Percentiles rank a stretch among this genome's conserved stretches.
Evolutionary conservation across 2,888 invertebrate species (phyloP).

Genomic region (Acrobasis suavella): DNA sequence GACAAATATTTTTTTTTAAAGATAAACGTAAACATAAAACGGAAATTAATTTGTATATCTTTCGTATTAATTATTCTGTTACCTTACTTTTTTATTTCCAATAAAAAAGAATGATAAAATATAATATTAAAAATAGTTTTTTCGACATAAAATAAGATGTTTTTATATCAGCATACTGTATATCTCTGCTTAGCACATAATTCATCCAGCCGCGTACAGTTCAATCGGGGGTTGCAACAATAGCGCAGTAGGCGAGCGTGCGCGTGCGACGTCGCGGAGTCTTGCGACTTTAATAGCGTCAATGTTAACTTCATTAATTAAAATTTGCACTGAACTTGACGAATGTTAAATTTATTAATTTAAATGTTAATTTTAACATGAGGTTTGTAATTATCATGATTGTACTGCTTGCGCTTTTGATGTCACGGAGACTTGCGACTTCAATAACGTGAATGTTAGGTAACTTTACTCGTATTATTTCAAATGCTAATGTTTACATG

Average conservation of each 20-base stretch:
- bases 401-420: too few relatives aligned
- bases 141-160: too few relatives aligned
- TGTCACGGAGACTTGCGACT: not conserved
- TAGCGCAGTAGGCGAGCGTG: conserved; percentile 68
- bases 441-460: not conserved
- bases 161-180: conserved; percentile 40
- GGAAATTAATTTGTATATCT: too few relatives aligned
- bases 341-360: conserved; percentile 14
- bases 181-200: conserved; percentile 61
- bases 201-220: conserved; percentile 72
- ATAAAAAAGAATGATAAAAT: too few relatives aligned
- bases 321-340: too few relatives aligned
- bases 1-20: too few relatives aligned
- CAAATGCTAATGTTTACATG: too few relatives aligned
- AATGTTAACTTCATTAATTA: conserved; percentile 35
- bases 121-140: too few relatives aligned
- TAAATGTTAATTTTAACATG: not conserved
- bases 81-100: too few relatives aligned
- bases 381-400: not conserved
- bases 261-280: conserved; percentile 53
- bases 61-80: too few relatives aligned
- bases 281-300: conserved; percentile 41
- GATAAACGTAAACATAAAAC: too few relatives aligned
- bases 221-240: conserved; percentile 76
- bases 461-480: not conserved